Conservation (phyloP, 2,113 vertebrate genomes). For the Hypocryptadius cinnamomeus region DNA sequence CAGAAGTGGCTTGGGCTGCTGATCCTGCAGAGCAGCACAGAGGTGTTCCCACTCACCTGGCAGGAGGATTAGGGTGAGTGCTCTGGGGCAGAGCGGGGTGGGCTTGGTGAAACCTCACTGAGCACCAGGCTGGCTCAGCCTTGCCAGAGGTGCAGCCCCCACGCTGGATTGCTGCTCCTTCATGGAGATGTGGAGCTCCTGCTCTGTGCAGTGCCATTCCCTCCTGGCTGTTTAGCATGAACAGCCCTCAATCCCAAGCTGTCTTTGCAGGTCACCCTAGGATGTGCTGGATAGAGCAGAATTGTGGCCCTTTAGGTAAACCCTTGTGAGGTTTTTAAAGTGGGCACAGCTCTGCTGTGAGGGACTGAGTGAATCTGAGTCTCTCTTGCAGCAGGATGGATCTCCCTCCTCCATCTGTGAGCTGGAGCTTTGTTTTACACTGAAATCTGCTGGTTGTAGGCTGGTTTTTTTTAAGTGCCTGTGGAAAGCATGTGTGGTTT, state of each 20-base stretch:
- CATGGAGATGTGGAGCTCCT: neutral
- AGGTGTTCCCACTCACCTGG: neutral
- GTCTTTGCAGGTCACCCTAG: neutral
- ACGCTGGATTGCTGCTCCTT: accelerated
- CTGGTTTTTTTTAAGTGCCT: neutral
- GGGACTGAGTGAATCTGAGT: neutral
- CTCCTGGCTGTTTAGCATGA: neutral
- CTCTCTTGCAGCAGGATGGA: neutral
- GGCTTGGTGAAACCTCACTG: neutral
- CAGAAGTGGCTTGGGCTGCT: neutral
- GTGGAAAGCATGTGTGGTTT: neutral
- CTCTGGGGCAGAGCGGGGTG: neutral
- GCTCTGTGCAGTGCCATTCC: neutral
- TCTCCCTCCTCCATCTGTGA: neutral
- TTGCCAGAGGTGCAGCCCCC: neutral
- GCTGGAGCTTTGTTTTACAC: neutral
- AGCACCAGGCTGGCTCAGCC: neutral
- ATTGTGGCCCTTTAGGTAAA: neutral
- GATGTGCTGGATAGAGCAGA: neutral
- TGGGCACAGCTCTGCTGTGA: neutral
- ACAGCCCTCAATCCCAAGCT: neutral
- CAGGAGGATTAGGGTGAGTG: neutral
- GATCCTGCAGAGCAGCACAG: neutral
- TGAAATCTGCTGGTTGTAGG: neutral
- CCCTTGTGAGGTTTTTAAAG: neutral